Base-by-base conservation (phyloP, 2,888 invertebrate species). In the Apoda limacodes region DNA sequence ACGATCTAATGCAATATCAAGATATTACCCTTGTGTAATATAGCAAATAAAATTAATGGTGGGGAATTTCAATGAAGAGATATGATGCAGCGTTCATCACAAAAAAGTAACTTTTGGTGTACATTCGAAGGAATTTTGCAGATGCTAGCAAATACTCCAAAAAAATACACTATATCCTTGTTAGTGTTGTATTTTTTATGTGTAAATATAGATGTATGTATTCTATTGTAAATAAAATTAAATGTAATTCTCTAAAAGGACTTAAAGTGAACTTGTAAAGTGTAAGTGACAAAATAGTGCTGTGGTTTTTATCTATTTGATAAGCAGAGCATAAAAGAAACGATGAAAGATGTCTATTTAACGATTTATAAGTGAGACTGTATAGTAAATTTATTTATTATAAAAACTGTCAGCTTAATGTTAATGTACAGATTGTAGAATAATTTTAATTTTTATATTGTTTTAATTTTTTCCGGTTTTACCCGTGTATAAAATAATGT, bases 251-350 rank as follows among this genome's bases (percentile, higher is more conserved):
- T n/a, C n/a, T n/a, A n/a, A n/a, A n/a, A n/a, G n/a, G n/a, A n/a
- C n/a, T n/a, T n/a, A n/a, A n/a, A n/a, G n/a, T n/a, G n/a, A n/a
- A n/a, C n/a, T 63, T 64, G 50, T 67, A 66, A 68, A 64, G 66
- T 70, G 67, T 72, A 76, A 76, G 78, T 71, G 78, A 75, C 72
- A 67, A 58, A 64, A 68, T 63, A 74, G 76, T 80, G 80, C 76
- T 78, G 78, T 75, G 76, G 67, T 70, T 72, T 64, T 70, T 68
- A 66, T 72, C 71, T 69, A 70, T 64, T 74, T 76, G 76, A 75
- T 78, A 76, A 70, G 70, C 62, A 51, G 70, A 69, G 59, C 61
- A 67, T 70, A 63, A 64, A 52, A 56, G 60, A 58, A 60, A 50
- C 52, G 55, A 60, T 48, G 54, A 49, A 53, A 62, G 57, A 55